Evolutionary conservation across 2,888 invertebrate species (phyloP).

Genomic region (Eupithecia insigniata): DNA sequence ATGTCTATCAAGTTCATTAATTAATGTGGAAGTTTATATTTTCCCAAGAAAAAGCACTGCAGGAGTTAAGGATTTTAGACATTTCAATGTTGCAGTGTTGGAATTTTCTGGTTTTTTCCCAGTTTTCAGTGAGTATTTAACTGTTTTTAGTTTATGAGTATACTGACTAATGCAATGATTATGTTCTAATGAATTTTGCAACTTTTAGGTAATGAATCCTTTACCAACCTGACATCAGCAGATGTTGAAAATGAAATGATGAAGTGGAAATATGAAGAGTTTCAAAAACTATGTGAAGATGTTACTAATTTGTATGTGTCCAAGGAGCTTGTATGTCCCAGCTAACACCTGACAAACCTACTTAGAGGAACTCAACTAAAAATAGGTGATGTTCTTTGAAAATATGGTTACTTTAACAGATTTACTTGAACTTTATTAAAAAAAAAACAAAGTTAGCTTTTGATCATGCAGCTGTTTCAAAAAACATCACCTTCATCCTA

Average conservation of each 20-base stretch:
- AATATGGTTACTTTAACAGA: not conserved
- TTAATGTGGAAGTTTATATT: constrained; percentile 83
- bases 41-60: constrained; percentile 86
- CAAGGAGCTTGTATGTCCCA: not conserved
- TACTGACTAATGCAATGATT: not conserved
- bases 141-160: not conserved
- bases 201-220: constrained; percentile 59
- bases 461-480: not conserved
- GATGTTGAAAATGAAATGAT: constrained; percentile 63
- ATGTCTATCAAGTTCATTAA: constrained; percentile 78
- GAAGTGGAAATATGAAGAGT: constrained; percentile 67
- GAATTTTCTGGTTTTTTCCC: constrained; percentile 91
- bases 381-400: not conserved
- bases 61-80: constrained; percentile 83
- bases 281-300: constrained; percentile 61
- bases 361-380: not conserved
- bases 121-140: constrained; percentile 86
- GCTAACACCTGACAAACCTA: not conserved
- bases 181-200: not conserved
- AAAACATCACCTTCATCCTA: not conserved
- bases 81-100: constrained; percentile 89
- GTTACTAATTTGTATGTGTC: constrained; percentile 38
- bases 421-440: not conserved
- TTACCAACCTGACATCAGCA: constrained; percentile 51
- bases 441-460: not conserved